Percentiles rank a stretch among this genome's conserved stretches.
Evolutionary conservation across 2,888 invertebrate genomes (phyloP).

Genomic region (Hylaea fasciaria): DNA sequence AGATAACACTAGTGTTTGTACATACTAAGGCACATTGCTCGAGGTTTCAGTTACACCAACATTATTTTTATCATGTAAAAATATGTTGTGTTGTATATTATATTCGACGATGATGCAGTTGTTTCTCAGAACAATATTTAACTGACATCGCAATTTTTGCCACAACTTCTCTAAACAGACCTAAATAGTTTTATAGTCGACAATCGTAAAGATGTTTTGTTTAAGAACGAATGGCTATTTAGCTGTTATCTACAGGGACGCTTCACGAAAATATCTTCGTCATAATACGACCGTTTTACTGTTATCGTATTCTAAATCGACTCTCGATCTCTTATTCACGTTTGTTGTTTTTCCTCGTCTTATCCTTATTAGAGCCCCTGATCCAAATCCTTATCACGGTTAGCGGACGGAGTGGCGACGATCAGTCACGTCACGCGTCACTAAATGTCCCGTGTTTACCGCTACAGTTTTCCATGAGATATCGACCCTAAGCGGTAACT

Average conservation of each 20-base stretch:
- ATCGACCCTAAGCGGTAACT: constrained; percentile 37
- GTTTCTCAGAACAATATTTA: neutral
- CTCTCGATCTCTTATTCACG: constrained; percentile 9
- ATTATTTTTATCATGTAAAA: constrained; percentile 21
- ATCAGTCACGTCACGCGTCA: constrained; percentile 56
- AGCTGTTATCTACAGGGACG: constrained; percentile 22
- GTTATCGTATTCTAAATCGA: constrained; percentile 7
- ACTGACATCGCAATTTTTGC: neutral
- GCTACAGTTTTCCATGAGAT: constrained; percentile 37
- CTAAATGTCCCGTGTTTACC: constrained; percentile 33
- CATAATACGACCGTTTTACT: constrained; percentile 2
- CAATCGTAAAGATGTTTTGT: constrained; percentile 28
- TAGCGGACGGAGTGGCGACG: constrained; percentile 46
- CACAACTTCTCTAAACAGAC: constrained; percentile 2
- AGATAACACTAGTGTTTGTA: constrained; percentile 76
- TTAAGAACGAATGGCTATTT: constrained; percentile 41
- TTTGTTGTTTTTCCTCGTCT: constrained; percentile 17
- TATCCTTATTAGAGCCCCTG: constrained; percentile 45
- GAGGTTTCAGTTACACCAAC: constrained; percentile 39
- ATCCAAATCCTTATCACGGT: constrained; percentile 53
- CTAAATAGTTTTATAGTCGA: constrained; percentile 4
- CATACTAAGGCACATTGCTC: constrained; percentile 65
- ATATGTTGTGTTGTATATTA: constrained; percentile 8
- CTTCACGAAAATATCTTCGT: constrained; percentile 10
- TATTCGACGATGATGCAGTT: neutral